Conservation (phyloP, 2,113 vertebrate species). For the Saccopteryx bilineata region DNA sequence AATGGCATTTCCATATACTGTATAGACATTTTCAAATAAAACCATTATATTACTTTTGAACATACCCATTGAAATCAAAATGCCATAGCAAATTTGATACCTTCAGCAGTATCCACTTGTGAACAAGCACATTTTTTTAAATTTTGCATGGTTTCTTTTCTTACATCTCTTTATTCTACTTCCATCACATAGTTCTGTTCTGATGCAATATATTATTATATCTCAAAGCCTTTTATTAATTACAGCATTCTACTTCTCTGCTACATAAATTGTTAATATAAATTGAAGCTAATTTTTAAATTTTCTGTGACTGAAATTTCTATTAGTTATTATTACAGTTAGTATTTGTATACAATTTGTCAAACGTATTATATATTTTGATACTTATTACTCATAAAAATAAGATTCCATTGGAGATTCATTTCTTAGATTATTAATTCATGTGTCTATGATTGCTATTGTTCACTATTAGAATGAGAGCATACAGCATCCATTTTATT, state of each 20-base stretch:
- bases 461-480: not conserved
- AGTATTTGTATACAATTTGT: slow-evolving; percentile 6
- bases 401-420: slow-evolving; percentile 11
- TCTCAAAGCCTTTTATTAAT: not conserved
- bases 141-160: slow-evolving; percentile 1
- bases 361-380: slow-evolving; percentile 16
- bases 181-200: not conserved
- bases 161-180: not conserved
- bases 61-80: not conserved
- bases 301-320: not conserved
- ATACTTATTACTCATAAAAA: not conserved
- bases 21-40: slow-evolving; percentile 52
- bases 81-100: not conserved
- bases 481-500: not conserved
- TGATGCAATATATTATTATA: not conserved
- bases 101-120: not conserved
- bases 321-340: not conserved
- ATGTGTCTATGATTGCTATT: slow-evolving; percentile 7
- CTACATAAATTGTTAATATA: not conserved
- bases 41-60: not conserved
- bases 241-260: not conserved
- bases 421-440: not conserved
- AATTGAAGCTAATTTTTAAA: slow-evolving; percentile 35
- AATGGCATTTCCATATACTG: not conserved
- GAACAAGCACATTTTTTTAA: not conserved